These are phyloP conservation scores for Epizoanthus rinbou DNA, from an alignment of 92 coral and sea anemone genomes.

Conservation along the genomic window DNA sequence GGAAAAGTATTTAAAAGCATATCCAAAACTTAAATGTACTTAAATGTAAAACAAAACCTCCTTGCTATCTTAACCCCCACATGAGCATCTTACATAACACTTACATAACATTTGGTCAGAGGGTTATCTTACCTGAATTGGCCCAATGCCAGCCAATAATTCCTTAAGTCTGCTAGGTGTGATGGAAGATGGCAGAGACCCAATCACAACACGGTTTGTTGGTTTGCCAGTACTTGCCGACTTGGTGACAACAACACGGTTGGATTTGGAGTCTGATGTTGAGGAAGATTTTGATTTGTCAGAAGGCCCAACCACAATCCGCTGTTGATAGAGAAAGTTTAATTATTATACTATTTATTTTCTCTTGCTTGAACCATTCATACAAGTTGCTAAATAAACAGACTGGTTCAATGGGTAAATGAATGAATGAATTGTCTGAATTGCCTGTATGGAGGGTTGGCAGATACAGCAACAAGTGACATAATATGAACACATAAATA, in stretches of 20 bases:
- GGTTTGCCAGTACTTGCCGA: constrained; percentile 95
- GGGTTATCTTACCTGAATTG: constrained; percentile 77
- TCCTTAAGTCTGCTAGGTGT: constrained; percentile 95
- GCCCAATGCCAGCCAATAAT: constrained; percentile 92
- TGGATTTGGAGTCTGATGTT: constrained; percentile 80
- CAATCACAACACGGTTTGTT: constrained; percentile 95
- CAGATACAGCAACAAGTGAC: no score
- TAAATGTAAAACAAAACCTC: no score
- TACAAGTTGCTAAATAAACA: no score
- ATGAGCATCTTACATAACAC: no score
- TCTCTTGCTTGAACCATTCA: background rate
- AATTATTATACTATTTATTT: background rate
- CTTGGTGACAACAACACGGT: constrained; percentile 90
- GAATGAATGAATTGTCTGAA: no score
- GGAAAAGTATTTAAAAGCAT: background rate
- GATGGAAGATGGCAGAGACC: constrained; percentile 89
- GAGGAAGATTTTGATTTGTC: constrained; percentile 80
- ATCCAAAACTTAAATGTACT: no score
- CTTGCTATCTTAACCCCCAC: no score
- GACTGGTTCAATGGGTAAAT: no score
- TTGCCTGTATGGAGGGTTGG: no score
- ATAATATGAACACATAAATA: no score
- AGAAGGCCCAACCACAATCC: constrained; percentile 87
- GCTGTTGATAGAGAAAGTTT: constrained; percentile 48
- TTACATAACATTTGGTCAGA: no score